phyloP scores from a whole-genome alignment of 2,797 vertebrate genomes.

The Gymnoscopelus microlampas region DNA sequence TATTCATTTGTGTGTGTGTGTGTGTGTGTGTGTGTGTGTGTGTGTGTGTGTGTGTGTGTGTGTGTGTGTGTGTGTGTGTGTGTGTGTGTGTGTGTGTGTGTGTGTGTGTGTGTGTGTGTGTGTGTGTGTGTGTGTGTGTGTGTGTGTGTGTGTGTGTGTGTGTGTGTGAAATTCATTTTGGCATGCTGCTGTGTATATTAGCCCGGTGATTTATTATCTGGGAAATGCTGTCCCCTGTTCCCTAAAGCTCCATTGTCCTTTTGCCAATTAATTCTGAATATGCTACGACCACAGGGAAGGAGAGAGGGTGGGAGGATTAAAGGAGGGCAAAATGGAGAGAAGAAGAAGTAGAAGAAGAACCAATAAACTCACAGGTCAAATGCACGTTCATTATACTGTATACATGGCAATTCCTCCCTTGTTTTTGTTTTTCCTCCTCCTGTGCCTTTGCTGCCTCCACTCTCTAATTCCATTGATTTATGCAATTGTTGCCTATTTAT shows the following conservation, averaged over 20 bases:
- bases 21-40: constrained; percentile 16
- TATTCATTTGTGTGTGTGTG: constrained; percentile 15
- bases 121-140: constrained; percentile 6
- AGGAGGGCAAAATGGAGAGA: not conserved
- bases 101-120: constrained; percentile 7
- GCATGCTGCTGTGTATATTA: constrained; percentile 64
- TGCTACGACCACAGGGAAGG: constrained; percentile 53
- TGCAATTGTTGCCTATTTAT: constrained; percentile 42
- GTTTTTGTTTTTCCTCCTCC: constrained; percentile 35
- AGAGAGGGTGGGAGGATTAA: constrained; percentile 9
- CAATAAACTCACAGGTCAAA: constrained; percentile 46
- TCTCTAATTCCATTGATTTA: constrained; percentile 62
- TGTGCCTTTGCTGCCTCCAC: constrained; percentile 9
- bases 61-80: constrained; percentile 13
- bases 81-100: constrained; percentile 2
- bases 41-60: constrained; percentile 8
- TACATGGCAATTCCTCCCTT: constrained; percentile 52
- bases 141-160: constrained; percentile 1
- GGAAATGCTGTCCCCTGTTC: constrained; percentile 64
- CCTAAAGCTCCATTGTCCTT: constrained; percentile 72
- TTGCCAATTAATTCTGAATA: constrained; percentile 76
- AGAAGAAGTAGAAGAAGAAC: constrained; percentile 24
- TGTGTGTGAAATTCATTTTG: constrained; percentile 49
- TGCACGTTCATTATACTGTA: constrained; percentile 21
- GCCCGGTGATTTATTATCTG: constrained; percentile 73